Evolutionary conservation across 1,140 invertebrate genomes (phyloP).

Genomic region (Pantala flavescens): DNA sequence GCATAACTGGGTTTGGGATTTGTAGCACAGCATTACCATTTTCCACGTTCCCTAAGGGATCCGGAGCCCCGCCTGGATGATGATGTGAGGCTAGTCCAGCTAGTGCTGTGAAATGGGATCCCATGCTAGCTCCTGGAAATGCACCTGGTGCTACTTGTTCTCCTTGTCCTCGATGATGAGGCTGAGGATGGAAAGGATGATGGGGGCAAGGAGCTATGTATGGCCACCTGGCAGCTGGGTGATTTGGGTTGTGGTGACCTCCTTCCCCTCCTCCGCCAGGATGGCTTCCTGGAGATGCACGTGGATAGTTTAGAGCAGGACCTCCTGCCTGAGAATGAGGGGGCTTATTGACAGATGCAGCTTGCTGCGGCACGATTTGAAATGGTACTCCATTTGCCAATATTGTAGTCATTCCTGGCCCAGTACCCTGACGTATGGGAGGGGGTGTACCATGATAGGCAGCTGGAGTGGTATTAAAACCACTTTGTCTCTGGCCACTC

Average conservation of each 20-base stretch:
- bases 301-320: background rate
- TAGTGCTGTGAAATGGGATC: background rate
- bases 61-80: background rate
- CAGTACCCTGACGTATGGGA: background rate
- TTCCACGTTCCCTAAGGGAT: background rate
- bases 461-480: constrained; percentile 21
- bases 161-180: background rate
- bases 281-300: background rate
- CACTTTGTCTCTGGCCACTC: constrained; percentile 33
- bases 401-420: background rate
- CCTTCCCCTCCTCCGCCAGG: background rate
- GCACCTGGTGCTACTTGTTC: background rate
- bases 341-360: background rate
- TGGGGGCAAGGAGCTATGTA: background rate
- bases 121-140: background rate
- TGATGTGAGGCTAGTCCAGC: background rate
- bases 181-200: background rate
- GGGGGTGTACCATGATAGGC: constrained; percentile 11
- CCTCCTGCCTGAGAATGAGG: background rate
- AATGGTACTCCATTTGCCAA: background rate
- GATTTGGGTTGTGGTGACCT: background rate
- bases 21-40: background rate
- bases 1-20: background rate
- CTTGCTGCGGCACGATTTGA: background rate
- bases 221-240: background rate